Evolutionary conservation across 2,888 invertebrate species (phyloP), one percentile per base, ranked within the genome.

Genomic region (Philopedon plagiatum): DNA sequence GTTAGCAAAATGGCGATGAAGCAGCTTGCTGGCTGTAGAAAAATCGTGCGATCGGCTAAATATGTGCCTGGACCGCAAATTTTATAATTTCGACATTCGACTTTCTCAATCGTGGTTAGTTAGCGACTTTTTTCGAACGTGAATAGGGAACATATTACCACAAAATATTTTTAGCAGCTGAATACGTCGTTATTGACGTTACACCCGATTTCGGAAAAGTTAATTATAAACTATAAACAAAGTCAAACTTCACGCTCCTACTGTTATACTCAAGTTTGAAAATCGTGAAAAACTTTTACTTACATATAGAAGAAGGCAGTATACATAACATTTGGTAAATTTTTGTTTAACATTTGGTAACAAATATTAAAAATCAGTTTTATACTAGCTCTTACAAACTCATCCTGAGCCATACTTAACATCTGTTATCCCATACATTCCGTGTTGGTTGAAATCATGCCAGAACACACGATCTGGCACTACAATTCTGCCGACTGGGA

Each of bases 21-120:
- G 73, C 64, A 60, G 63, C 63, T 63, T 63, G 62, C 37, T 21
- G 19, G 54, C 41, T 49, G 54, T 57, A 69, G 73, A 65, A 69
- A 73, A 73, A 73, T 73, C 73, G 54, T 58, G 65, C 68, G 73
- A 68, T 68, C 69, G 58, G 61, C 73, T 73, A 73, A 73, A 73
- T 74, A 71, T 74, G 71, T 74, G 74, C 74, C 71, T 51, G 54
- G 68, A 71, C 71, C 67, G 71, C 74, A 74, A 74, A 74, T 74
- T 74, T 74, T 74, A 71, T 74, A 74, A 74, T 74, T 74, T 71
- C 63, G 68, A 49, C 58, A 32, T 74, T 69, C 74, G 71, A 71
- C 60, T 74, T 73, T 68, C 68, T 74, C 68, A 74, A 74, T 74
- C 65, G 71, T 51, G 67, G 74, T 74, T 74, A 74, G 74, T 74